Conservation (phyloP, 2,113 vertebrate genomes). For the Tragulus kanchil region DNA sequence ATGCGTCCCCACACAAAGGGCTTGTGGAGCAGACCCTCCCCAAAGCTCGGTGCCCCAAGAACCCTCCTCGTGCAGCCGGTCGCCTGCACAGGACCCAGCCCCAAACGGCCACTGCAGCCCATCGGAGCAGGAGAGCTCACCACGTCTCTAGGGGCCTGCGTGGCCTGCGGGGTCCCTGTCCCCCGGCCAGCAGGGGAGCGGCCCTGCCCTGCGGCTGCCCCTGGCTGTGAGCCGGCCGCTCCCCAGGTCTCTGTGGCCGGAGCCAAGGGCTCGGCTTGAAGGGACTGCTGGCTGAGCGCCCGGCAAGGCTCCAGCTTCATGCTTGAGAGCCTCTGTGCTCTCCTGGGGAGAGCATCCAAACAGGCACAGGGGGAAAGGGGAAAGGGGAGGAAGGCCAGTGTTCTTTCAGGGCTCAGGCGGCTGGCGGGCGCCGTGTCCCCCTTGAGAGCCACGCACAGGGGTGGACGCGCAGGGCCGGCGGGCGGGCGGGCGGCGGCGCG, state of each 20-base stretch:
- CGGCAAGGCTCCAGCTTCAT: too few relatives aligned
- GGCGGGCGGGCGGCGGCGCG: neutral
- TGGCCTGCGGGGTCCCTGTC: constrained; percentile 30
- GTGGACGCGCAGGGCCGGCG: neutral
- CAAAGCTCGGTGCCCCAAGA: neutral
- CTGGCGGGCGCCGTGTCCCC: neutral
- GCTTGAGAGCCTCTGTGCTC: neutral
- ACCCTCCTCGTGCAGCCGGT: neutral
- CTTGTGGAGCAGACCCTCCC: neutral
- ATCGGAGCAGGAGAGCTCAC: neutral
- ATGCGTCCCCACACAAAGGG: neutral
- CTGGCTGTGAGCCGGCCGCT: constrained; percentile 41
- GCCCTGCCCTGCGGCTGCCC: neutral
- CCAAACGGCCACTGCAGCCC: neutral
- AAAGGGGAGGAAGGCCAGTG: neutral
- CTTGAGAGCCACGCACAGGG: neutral
- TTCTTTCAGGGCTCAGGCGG: neutral
- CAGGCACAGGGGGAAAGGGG: neutral
- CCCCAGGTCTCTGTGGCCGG: neutral
- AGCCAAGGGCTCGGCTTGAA: neutral
- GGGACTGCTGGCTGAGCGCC: neutral
- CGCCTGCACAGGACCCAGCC: neutral
- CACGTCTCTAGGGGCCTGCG: neutral
- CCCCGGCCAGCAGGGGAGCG: constrained; percentile 41
- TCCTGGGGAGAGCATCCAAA: too few relatives aligned